These are phyloP conservation scores for Sakesphorus luctuosus DNA, from an alignment of 2,113 vertebrate genomes.

Conservation along the genomic window DNA sequence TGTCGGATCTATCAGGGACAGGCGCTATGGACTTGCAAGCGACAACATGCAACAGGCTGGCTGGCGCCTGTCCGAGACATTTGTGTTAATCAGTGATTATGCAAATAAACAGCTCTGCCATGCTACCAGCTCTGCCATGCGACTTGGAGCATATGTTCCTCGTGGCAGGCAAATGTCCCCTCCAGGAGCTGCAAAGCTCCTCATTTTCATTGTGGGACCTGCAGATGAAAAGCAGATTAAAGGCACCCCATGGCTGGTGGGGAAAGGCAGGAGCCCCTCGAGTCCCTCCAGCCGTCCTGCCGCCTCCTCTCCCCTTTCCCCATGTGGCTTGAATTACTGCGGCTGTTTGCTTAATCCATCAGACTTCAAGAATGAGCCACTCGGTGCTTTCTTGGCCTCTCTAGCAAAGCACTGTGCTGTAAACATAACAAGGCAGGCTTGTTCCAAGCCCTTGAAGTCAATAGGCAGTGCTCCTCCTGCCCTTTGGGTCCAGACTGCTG, in stretches of 20 bases:
- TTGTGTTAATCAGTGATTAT: slow-evolving; percentile 5
- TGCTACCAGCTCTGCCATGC: neutral
- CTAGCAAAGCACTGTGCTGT: neutral
- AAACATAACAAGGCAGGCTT: slow-evolving; percentile 45
- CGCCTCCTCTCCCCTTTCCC: neutral
- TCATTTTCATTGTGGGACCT: neutral
- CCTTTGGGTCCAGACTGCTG: neutral
- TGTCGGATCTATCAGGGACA: neutral
- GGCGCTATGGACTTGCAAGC: neutral
- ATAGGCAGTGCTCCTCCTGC: neutral
- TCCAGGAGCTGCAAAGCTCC: neutral
- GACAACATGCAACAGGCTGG: neutral
- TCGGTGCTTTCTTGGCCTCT: neutral
- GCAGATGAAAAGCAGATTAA: neutral
- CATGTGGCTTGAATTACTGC: slow-evolving; percentile 48
- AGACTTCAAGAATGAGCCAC: neutral
- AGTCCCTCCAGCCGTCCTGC: neutral
- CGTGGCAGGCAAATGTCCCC: neutral
- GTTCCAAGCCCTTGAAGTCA: slow-evolving; percentile 44
- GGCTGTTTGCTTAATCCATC: slow-evolving; percentile 38
- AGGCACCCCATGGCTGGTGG: neutral
- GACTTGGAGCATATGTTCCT: neutral
- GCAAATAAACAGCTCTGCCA: slow-evolving; percentile 28
- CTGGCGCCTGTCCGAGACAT: neutral
- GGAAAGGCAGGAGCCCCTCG: neutral